Evolutionary conservation across 2,888 invertebrate genomes (phyloP).

Genomic region (Cloeon dipterum): DNA sequence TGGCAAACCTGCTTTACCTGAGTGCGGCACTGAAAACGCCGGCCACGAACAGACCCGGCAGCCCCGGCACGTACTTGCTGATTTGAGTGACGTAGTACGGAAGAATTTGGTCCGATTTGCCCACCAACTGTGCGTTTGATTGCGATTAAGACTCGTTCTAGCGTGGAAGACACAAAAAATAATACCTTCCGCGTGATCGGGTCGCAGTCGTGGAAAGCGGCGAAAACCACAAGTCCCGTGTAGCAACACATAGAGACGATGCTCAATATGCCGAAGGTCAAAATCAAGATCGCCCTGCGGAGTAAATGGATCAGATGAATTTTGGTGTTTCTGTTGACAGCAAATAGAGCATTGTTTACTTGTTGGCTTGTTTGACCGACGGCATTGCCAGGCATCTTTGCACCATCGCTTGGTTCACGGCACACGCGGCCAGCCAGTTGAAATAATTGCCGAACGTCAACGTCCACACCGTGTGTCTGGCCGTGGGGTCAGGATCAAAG

Average conservation of each 20-base stretch:
- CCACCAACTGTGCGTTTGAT: slow-evolving; percentile 20
- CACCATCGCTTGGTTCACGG: slow-evolving; percentile 75
- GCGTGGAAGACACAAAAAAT: too few species aligned
- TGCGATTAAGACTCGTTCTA: background rate
- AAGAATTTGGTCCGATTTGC: slow-evolving; percentile 47
- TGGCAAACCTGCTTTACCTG: too few species aligned
- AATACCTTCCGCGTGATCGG: slow-evolving; percentile 46
- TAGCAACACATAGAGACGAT: slow-evolving; percentile 60
- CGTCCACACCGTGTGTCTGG: slow-evolving; percentile 63
- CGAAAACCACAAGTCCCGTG: slow-evolving; percentile 68
- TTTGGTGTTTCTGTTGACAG: too few species aligned
- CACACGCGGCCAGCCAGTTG: slow-evolving; percentile 57
- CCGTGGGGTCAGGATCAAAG: slow-evolving; percentile 51
- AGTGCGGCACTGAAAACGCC: slow-evolving; percentile 72
- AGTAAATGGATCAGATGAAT: too few species aligned
- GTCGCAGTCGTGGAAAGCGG: slow-evolving; percentile 64
- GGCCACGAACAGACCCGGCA: slow-evolving; percentile 67
- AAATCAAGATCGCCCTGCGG: slow-evolving; percentile 46
- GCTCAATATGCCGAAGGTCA: slow-evolving; percentile 49
- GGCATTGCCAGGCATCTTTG: slow-evolving; percentile 62
- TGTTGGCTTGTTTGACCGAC: slow-evolving; percentile 40
- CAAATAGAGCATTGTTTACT: too few species aligned
- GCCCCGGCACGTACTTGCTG: slow-evolving; percentile 43
- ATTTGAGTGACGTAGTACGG: slow-evolving; percentile 68
- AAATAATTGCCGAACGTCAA: slow-evolving; percentile 55